Percentiles rank a stretch among this genome's conserved stretches.
phyloP scores from a whole-genome alignment of 2,888 invertebrate genomes.

The Mactromeris polynyma region DNA sequence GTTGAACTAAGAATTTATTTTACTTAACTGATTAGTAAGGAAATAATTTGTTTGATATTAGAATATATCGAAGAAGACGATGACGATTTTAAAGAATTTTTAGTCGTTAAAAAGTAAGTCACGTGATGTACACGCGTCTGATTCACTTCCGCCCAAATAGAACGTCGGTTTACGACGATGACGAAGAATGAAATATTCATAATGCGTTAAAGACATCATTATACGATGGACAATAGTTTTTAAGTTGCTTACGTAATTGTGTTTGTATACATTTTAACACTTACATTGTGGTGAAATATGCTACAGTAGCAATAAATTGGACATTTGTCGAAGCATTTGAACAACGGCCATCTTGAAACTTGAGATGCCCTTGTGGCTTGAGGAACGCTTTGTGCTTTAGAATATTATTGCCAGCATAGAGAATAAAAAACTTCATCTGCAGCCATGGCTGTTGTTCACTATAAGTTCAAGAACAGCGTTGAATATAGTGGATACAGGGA shows the following conservation, averaged over 20 bases:
- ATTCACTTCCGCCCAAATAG: neutral
- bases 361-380: neutral
- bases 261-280: neutral
- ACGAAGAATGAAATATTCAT: neutral
- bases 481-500: too few relatives aligned
- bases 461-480: slow-evolving; percentile 98
- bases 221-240: neutral
- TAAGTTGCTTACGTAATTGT: neutral
- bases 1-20: too few relatives aligned
- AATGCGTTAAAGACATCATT: neutral
- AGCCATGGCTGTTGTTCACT: slow-evolving; percentile 95
- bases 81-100: too few relatives aligned
- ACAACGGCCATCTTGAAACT: slow-evolving; percentile 5
- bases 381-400: too few relatives aligned
- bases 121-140: neutral
- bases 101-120: neutral
- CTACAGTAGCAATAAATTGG: neutral
- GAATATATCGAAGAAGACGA: too few relatives aligned
- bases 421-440: neutral
- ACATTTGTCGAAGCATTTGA: neutral
- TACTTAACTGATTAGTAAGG: too few relatives aligned
- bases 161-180: slow-evolving; percentile 2
- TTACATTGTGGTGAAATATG: neutral
- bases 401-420: too few relatives aligned
- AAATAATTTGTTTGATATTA: too few relatives aligned